Base-by-base conservation (phyloP, 2,888 invertebrate genomes). In the Drosophila affinis region DNA sequence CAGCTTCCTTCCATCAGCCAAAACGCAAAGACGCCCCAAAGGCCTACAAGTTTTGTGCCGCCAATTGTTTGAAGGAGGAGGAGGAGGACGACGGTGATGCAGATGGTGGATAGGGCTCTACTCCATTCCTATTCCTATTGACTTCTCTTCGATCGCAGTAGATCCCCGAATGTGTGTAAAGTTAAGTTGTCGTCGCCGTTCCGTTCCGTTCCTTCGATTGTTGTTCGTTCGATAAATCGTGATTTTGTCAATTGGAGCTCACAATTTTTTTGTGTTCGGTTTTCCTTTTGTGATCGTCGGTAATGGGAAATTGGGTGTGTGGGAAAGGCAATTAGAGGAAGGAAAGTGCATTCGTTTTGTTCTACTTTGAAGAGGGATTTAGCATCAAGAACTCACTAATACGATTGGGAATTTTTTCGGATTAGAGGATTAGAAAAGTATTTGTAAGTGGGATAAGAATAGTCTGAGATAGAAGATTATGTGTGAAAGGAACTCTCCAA, bases 121-220 rank as follows among this genome's bases (percentile, higher is more conserved):
- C n/a, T 6, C 5, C 18, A 57, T 32, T 48, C 55, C 62, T 44
- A 14, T 39, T 39, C 14, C 39, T 39, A 39, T 39, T 6, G 14
- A 5, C 39, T 14, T 39, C 14, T 3, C 14, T 2, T 6, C 39
- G 39, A 39, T 14, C 12, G 39, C 6, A 14, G 6, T 45, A 53
- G 62, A 64, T 64, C 71, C 60, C 58, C 56, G 68, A 72, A 74
- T 86, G 83, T 88, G 82, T 75, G 72, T 71, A 73, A 75, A 79
- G 80, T 86, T 83, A 78, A 86, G 88, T 86, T 88, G 87, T 81
- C 70, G 83, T 73, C 83, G 67, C 49, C 39, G 39, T 39, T 39
- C 14, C 14, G 39, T 39, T 39, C 39, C 39, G 14, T 39, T 14
- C 39, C 39, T 39, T 63, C 62, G 62, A 70, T 52, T 63, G 79